These are phyloP conservation scores for Cartodere bifasciata DNA, from an alignment of 2,888 invertebrate genomes.

Conservation along the genomic window DNA sequence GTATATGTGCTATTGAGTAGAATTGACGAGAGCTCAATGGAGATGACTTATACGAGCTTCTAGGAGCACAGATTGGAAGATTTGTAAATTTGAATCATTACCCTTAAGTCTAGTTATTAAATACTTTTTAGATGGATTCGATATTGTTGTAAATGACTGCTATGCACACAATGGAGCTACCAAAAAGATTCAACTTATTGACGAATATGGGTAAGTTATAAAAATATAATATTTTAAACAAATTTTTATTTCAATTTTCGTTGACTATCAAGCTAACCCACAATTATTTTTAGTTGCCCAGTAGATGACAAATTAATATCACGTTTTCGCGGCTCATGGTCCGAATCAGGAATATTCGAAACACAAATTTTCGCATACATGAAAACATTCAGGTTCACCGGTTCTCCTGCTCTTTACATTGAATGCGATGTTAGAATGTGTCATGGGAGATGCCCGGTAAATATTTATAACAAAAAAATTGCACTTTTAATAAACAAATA, in stretches of 20 bases:
- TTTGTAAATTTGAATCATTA: too few species aligned
- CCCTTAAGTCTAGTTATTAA: neutral
- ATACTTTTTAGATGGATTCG: constrained; percentile 68
- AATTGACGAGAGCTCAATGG: too few species aligned
- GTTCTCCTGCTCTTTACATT: constrained; percentile 85
- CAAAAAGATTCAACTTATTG: constrained; percentile 82
- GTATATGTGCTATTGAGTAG: too few species aligned
- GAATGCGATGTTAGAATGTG: constrained; percentile 94
- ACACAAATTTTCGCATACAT: constrained; percentile 91
- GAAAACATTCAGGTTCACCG: constrained; percentile 89
- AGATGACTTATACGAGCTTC: too few species aligned
- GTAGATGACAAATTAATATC: constrained; percentile 88
- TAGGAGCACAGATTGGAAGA: too few species aligned
- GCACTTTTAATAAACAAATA: too few species aligned
- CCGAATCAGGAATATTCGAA: constrained; percentile 78
- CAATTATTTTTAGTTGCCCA: constrained; percentile 62
- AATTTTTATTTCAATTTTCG: constrained; percentile 3
- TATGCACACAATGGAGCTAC: constrained; percentile 89
- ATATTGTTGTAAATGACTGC: constrained; percentile 89
- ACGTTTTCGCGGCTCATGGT: constrained; percentile 86
- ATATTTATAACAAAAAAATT: too few species aligned
- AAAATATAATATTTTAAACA: constrained; percentile 3
- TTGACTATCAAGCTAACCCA: neutral
- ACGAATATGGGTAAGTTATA: constrained; percentile 66
- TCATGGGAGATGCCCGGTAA: constrained; percentile 86